phyloP scores from a whole-genome alignment of 2,797 vertebrate genomes.

The Smutsia temminckii region DNA sequence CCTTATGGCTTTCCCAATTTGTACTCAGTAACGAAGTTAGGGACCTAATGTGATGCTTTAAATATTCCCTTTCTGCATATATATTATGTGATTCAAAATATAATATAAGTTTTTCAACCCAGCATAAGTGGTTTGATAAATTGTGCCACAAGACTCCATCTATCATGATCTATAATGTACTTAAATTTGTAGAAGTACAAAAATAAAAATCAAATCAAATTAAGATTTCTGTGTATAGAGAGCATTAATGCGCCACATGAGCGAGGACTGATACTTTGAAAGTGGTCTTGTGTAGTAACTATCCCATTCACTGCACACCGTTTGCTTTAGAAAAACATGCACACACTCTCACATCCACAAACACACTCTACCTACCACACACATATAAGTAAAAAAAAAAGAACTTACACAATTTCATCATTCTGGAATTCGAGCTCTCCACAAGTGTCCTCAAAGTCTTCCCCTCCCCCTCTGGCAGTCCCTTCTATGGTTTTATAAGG shows the following conservation, averaged over 20 bases:
- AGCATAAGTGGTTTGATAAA: background rate
- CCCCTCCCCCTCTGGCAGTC: slow-evolving; percentile 94
- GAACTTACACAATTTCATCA: slow-evolving; percentile 96
- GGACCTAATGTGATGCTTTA: background rate
- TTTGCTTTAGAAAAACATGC: background rate
- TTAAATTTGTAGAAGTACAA: background rate
- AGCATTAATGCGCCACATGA: background rate
- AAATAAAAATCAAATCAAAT: background rate
- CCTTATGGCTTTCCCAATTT: slow-evolving; percentile 56
- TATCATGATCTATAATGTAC: background rate
- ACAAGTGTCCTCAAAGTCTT: slow-evolving; percentile 96
- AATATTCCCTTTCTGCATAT: background rate
- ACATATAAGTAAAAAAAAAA: background rate
- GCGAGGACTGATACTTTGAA: background rate
- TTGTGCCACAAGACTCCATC: background rate
- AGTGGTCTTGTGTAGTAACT: background rate
- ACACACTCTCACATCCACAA: background rate
- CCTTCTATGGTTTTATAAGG: slow-evolving; percentile 95
- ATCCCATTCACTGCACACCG: background rate
- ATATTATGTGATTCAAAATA: background rate
- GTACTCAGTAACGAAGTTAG: slow-evolving; percentile 43
- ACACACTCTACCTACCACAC: background rate
- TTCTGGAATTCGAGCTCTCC: slow-evolving; percentile 97
- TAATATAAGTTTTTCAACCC: background rate
- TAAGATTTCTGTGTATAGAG: background rate